These are phyloP conservation scores for Leptinotarsa defecta DNA, from an alignment of 1,140 invertebrate genomes.

Conservation along the genomic window DNA sequence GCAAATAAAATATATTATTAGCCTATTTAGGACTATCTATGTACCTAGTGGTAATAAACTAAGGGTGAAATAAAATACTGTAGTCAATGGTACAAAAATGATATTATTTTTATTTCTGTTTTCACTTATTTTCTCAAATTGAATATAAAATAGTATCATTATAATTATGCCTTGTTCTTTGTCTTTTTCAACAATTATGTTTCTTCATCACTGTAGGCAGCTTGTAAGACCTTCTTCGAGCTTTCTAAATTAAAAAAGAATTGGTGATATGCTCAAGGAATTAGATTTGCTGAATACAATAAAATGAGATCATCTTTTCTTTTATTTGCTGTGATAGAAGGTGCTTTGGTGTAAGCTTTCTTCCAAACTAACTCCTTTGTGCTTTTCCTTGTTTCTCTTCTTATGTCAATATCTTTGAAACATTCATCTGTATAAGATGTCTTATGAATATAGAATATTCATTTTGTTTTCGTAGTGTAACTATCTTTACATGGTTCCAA, in stretches of 20 bases:
- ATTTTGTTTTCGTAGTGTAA: not conserved
- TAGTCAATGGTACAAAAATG: conserved; percentile 4
- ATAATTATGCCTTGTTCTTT: too few relatives aligned
- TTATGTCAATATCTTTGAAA: not conserved
- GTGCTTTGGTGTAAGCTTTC: not conserved
- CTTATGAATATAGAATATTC: not conserved
- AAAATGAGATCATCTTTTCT: not conserved
- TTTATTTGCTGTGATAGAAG: conserved; percentile 9
- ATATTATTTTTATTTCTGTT: too few relatives aligned
- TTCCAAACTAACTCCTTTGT: not conserved
- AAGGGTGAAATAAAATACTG: not conserved
- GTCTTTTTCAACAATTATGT: too few relatives aligned
- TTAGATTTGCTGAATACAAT: not conserved
- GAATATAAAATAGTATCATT: too few relatives aligned
- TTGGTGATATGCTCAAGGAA: too few relatives aligned
- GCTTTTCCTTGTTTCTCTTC: not conserved
- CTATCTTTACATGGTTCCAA: not conserved
- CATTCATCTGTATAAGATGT: not conserved
- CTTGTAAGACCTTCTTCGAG: too few relatives aligned
- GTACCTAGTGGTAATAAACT: not conserved
- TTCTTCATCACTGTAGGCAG: too few relatives aligned
- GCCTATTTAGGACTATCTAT: not conserved
- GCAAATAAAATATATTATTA: too few relatives aligned
- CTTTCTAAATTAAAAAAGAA: too few relatives aligned
- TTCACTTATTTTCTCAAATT: too few relatives aligned